Base-by-base conservation (phyloP, 2,113 vertebrate genomes). In the Azemiops feae region DNA sequence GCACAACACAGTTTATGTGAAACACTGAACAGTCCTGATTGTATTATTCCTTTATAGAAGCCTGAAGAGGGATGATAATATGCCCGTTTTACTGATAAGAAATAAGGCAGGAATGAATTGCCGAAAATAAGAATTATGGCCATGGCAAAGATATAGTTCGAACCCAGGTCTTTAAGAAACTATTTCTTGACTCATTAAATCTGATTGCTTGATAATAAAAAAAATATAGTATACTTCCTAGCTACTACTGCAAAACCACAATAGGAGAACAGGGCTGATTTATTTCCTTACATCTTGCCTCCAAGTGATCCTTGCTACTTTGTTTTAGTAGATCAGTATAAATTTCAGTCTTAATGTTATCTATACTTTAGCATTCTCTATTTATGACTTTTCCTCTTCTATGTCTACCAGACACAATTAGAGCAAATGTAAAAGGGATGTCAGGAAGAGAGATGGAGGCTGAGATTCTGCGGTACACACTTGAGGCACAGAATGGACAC, bases 311-410 rank as follows among this genome's bases (percentile, higher is more conserved):
- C 27, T 30, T 89, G 10, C 91, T 94, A 91, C 90, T 93, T 39
- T 64, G 64, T 94, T 91, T 96, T 91, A 64, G 54, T 85, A 25
- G 2, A 93, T 96, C 95, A 34, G 94, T 95, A 96, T 92, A 92
- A 95, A 92, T 95, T 96, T 85, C 93, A 92, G 6, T 89, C 43
- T 93, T 22, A 91, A 88, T 53, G 95, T 89, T 89, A 88, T 96
- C 88, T 89, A 94, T 94, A 92, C 4, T 69, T 55, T 93, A 94
- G 60, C 69, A 95, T 90, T 89, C 88, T 96, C 92, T 91, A 95
- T 96, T 95, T 96, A 94, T 97, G 90, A 95, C 94, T 89, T 43
- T 95, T 97, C 23, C 94, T 81, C 69, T 81, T 81, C 69, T 18
- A 1, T 81, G 16, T 81, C 34, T 81, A 81, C 74, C 74, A 81